Evolutionary conservation across 2,797 vertebrate species (phyloP).

Genomic region (Clarias platycephalus): DNA sequence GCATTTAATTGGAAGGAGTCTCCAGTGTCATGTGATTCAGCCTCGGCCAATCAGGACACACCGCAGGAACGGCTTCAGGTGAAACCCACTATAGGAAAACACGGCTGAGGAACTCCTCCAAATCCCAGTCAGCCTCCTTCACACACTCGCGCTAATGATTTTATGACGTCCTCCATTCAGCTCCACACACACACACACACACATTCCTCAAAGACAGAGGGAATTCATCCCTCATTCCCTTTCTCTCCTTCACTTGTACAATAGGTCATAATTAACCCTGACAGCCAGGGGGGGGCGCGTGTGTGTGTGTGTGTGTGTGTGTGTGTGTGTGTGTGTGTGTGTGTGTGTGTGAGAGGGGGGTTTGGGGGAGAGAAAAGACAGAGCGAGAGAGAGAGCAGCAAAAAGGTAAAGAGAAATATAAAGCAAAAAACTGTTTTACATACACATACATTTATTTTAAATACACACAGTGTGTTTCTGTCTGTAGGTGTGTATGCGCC

Average conservation of each 20-base stretch:
- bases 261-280: conserved; percentile 53
- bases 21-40: neutral
- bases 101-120: conserved; percentile 19
- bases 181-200: neutral
- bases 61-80: neutral
- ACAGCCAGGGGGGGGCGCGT: conserved; percentile 23
- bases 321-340: too few species aligned
- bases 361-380: too few species aligned
- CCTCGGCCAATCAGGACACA: conserved; percentile 1
- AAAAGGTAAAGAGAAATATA: neutral
- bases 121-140: conserved; percentile 15
- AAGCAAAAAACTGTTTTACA: too few species aligned
- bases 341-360: too few species aligned
- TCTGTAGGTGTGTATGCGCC: too few species aligned
- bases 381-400: neutral
- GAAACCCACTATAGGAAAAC: conserved; percentile 13
- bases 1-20: neutral
- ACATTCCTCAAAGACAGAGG: neutral
- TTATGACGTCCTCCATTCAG: neutral
- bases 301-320: too few species aligned
- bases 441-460: too few species aligned
- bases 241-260: neutral
- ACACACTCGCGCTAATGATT: conserved; percentile 27
- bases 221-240: neutral
- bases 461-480: too few species aligned